Conservation (phyloP, 2,888 invertebrate species). For the Diaphora mendica region DNA sequence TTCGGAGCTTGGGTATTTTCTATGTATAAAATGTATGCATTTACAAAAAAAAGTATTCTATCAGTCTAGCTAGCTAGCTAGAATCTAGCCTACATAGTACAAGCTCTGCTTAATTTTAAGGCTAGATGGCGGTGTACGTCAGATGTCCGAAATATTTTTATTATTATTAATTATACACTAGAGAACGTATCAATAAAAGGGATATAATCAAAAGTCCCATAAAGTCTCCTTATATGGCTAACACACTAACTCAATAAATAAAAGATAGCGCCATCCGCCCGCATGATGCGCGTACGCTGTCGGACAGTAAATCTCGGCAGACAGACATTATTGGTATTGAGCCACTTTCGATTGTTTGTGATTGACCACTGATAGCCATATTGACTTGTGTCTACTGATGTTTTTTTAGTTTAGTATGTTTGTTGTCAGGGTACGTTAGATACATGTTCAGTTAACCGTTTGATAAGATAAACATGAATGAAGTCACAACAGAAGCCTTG, state of each 20-base stretch:
- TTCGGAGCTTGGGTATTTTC: too few species aligned
- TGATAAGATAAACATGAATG: background rate
- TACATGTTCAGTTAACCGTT: background rate
- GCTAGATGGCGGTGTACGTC: too few species aligned
- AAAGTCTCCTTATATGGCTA: background rate
- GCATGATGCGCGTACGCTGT: constrained; percentile 42
- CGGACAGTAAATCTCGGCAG: constrained; percentile 33
- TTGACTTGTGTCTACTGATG: background rate
- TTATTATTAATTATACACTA: too few species aligned
- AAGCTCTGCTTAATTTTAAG: too few species aligned
- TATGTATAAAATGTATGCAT: too few species aligned
- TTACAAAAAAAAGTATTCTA: too few species aligned
- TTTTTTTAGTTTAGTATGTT: background rate
- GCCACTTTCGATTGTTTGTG: constrained; percentile 7
- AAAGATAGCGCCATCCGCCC: constrained; percentile 41
- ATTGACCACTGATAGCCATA: constrained; percentile 2
- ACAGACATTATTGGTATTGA: constrained; percentile 13
- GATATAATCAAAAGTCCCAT: too few species aligned
- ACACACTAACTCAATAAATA: constrained; percentile 14
- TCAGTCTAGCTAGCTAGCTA: too few species aligned
- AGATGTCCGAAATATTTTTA: too few species aligned
- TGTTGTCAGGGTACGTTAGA: background rate
- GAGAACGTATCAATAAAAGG: too few species aligned
- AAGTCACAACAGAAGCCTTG: background rate
- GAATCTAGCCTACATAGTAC: too few species aligned